phyloP scores from a whole-genome alignment of 2,113 vertebrate genomes.

The Micromys minutus region DNA sequence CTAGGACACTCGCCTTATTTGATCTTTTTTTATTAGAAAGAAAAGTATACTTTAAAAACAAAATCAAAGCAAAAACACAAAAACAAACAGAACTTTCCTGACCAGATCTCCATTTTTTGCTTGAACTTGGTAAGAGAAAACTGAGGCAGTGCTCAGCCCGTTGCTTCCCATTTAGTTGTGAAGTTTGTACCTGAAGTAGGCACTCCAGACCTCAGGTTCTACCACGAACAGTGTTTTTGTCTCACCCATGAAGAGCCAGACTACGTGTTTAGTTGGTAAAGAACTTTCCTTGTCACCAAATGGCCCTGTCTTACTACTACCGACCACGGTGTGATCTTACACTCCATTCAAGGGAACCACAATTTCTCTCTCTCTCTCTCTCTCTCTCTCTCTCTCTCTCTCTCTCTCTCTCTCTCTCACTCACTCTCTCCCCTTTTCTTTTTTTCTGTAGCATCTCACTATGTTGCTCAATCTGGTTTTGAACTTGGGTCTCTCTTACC shows the following conservation, averaged over 20 bases:
- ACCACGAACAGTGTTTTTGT: constrained; percentile 42
- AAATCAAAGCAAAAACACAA: background rate
- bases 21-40: background rate
- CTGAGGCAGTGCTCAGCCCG: background rate
- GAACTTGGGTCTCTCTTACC: too few species aligned
- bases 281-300: constrained; percentile 50
- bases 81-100: background rate
- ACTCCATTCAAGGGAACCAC: constrained; percentile 41
- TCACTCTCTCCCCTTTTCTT: background rate
- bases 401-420: background rate
- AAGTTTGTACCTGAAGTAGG: constrained; percentile 27
- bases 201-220: constrained; percentile 39
- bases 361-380: background rate
- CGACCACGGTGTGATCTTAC: background rate
- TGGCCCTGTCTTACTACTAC: background rate
- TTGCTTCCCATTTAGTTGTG: background rate
- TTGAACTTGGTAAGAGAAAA: background rate
- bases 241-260: constrained; percentile 32
- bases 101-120: background rate
- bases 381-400: background rate
- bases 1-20: background rate
- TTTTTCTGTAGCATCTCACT: background rate
- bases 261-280: constrained; percentile 53
- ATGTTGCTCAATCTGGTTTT: background rate
- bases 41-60: background rate